Evolutionary conservation across 2,797 vertebrate genomes (phyloP).

Genomic region (Enteromius viviparus): DNA sequence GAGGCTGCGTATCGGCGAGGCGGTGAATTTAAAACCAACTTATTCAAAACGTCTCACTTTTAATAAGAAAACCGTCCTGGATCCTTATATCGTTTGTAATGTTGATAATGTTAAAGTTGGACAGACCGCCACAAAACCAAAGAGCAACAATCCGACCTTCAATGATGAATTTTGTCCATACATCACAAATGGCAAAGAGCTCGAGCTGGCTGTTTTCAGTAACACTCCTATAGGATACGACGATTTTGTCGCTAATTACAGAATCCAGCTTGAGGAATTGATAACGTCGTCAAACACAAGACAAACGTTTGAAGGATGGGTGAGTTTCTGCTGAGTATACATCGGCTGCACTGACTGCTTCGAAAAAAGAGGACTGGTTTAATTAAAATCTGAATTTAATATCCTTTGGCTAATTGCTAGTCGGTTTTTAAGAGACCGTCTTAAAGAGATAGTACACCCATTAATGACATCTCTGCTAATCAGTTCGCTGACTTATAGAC

Average conservation of each 20-base stretch:
- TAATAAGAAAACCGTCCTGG: slow-evolving; percentile 84
- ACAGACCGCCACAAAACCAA: slow-evolving; percentile 90
- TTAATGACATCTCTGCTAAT: not conserved
- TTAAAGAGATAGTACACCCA: not conserved
- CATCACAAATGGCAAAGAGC: slow-evolving; percentile 82
- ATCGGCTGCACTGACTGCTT: not conserved
- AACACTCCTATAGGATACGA: slow-evolving; percentile 95
- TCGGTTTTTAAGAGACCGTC: not conserved
- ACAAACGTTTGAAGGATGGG: slow-evolving; percentile 93
- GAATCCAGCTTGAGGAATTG: slow-evolving; percentile 87
- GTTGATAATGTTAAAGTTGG: slow-evolving; percentile 92
- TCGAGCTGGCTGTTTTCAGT: slow-evolving; percentile 93
- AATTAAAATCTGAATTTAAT: not conserved
- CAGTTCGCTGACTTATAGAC: not conserved
- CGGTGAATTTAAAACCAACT: slow-evolving; percentile 88
- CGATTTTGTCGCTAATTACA: slow-evolving; percentile 96
- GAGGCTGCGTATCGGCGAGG: slow-evolving; percentile 91
- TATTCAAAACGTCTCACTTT: slow-evolving; percentile 89
- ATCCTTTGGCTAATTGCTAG: not conserved
- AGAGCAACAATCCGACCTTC: slow-evolving; percentile 90
- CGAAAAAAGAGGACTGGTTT: not conserved
- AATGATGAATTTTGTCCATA: slow-evolving; percentile 91
- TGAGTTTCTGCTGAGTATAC: slow-evolving; percentile 75
- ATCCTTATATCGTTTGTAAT: slow-evolving; percentile 93
- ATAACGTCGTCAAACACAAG: slow-evolving; percentile 81